Base-by-base conservation (phyloP, 2,113 vertebrate genomes). In the Rhinolophus sinicus region DNA sequence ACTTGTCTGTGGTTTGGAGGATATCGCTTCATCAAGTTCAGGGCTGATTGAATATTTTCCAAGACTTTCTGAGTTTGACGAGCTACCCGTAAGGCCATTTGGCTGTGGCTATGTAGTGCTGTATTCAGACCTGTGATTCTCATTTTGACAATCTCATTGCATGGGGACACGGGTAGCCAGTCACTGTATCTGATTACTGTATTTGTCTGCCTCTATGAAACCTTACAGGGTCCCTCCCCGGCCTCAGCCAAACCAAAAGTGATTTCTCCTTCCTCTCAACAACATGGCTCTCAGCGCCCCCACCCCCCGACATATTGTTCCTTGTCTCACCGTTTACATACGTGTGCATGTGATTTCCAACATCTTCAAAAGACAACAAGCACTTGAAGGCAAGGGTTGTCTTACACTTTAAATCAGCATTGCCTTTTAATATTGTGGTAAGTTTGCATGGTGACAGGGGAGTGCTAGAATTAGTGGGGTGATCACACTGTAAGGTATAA, bases 271-370 rank as follows among this genome's bases (percentile, higher is more conserved):
- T 44, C 8, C n/a, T 93, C 38, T 89, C 52, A 80, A 50, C 4
- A 80, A 40, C 5, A 40, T 4, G 44, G 40, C 13, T 3, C 33
- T 0, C 5, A 2, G 21, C 24, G 2, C 1, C 35, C 22, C 30
- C 2, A 28, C 6, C 26, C 52, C 30, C n/a, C n/a, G n/a, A 26
- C 52, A 7, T 12, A 58, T 19, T 47, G 24, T 30, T 88, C 18
- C 21, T 50, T 16, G 4, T 62, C 22, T 88, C 47, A 54, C 21
- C n/a, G 7, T 77, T 94, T 60, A 56, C n/a, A 16, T n/a, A 10
- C 0, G 21, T 24, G 21, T 50, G 3, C 9, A n/a, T 38, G 21
- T 75, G 33, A 84, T 47, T 60, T 94, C 60, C n/a, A 2, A 19
- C 1, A 22, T 69, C 16, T 28, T 69, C 7, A 3, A 10, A 6